These are phyloP conservation scores for Macrotrachela quadricornifera DNA, from an alignment of 1,140 invertebrate genomes.

Conservation along the genomic window DNA sequence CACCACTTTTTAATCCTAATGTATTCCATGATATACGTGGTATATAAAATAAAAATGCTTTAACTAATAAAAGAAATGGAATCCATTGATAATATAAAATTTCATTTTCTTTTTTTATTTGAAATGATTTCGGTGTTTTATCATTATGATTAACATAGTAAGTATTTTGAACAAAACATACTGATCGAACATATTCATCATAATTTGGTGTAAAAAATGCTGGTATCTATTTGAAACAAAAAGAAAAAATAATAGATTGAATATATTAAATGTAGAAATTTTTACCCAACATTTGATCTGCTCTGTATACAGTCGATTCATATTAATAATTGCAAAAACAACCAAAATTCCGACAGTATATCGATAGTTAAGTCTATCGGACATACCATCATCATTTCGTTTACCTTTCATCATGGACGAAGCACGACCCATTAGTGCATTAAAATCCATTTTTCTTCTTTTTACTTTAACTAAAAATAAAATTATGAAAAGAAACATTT, in stretches of 20 bases:
- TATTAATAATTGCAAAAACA: conserved; percentile 62
- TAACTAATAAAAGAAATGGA: conserved; percentile 10
- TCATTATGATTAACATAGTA: conserved; percentile 9
- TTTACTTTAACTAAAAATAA: no score
- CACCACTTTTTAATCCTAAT: conserved; percentile 10
- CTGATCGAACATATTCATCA: conserved; percentile 15
- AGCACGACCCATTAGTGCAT: no score
- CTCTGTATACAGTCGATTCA: conserved; percentile 37
- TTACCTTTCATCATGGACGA: no score
- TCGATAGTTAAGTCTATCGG: conserved; percentile 50
- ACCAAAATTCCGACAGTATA: conserved; percentile 68
- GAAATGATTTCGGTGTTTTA: not conserved
- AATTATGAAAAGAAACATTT: no score
- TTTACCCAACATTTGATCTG: no score
- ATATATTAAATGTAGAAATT: no score
- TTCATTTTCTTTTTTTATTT: not conserved
- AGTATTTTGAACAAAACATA: conserved; percentile 16
- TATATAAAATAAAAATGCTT: conserved; percentile 13
- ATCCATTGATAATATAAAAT: not conserved
- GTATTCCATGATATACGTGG: conserved; percentile 11
- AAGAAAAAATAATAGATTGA: no score
- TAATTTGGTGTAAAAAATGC: conserved; percentile 11
- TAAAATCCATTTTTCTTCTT: no score
- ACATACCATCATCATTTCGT: no score
- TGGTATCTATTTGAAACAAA: conserved; percentile 1